Percentiles rank a stretch among this genome's conserved stretches.
These are phyloP conservation scores for Clarias laeviceps DNA, from an alignment of 2,797 vertebrate species.

Conservation along the genomic window DNA sequence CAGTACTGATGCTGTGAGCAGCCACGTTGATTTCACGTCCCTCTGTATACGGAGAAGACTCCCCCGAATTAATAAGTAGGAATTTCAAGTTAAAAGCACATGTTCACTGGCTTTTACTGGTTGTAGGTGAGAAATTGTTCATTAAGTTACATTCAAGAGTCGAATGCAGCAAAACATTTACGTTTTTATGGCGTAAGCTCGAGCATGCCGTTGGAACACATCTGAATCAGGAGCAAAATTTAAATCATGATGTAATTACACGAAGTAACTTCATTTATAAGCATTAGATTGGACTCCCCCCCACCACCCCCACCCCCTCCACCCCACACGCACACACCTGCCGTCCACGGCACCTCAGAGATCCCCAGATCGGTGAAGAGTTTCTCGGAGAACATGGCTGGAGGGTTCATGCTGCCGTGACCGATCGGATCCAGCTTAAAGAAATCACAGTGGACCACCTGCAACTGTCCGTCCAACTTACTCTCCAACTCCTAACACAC, in stretches of 20 bases:
- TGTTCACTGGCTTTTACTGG: not conserved
- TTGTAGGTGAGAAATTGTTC: not conserved
- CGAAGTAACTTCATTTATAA: not conserved
- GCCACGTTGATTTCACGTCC: not conserved
- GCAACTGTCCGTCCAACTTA: slow-evolving; percentile 76
- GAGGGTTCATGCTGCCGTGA: slow-evolving; percentile 69
- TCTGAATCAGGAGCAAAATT: not conserved
- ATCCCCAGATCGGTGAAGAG: slow-evolving; percentile 86
- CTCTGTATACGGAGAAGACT: not conserved
- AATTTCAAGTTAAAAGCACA: not conserved
- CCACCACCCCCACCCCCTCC: no score
- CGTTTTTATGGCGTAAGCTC: not conserved
- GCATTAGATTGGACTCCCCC: not conserved
- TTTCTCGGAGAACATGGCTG: slow-evolving; percentile 74
- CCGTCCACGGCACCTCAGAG: slow-evolving; percentile 80
- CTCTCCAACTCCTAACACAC: slow-evolving; percentile 79
- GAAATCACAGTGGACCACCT: slow-evolving; percentile 87
- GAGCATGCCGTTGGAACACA: not conserved
- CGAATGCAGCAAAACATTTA: not conserved
- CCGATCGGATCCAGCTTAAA: slow-evolving; percentile 84
- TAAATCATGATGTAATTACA: not conserved
- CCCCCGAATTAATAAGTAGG: not conserved
- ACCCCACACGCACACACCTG: slow-evolving; percentile 76
- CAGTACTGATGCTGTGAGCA: not conserved
- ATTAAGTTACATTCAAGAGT: not conserved